Base-by-base conservation (phyloP, 2,888 invertebrate species). In the Mycalesis mineus region DNA sequence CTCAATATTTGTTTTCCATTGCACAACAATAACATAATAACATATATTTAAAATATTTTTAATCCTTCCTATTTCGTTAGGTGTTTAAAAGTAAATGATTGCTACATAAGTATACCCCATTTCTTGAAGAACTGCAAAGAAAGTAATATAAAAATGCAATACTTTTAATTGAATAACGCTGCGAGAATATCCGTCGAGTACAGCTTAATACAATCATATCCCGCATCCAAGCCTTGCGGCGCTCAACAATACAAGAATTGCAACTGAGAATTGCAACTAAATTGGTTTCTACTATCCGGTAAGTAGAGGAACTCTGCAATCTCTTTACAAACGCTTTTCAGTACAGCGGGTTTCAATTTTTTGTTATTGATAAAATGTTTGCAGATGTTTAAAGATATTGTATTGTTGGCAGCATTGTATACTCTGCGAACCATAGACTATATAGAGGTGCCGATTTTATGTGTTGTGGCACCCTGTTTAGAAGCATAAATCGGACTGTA, bases 141-240 rank as follows among this genome's bases (percentile, higher is more conserved):
- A 22, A 42, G 28, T n/a, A 42, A 42, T 42, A 22, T n/a, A 22
- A 5, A 11, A 7, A 9, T 31, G 45, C 14, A 45, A 29, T 45
- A 14, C 28, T 45, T 45, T 45, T 45, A 45, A 45, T 45, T 14
- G 29, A 45, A 45, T 29, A 45, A 45, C 1, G 7, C 13, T 28
- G 9, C 42, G 42, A 31, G 45, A 45, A 36, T 33, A 13, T 33
- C 48, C 17, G n/a, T 15, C 36, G 36, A 48, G 31, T 48, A 48
- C 22, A 48, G 7, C 22, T 48, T 8, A 17, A 36, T 48, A 37
- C 17, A 36, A 48, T 45, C 29, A 14, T 45, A 45, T 7, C 11
- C 50, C 28, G 50, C 50, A 39, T 29, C 28, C 39, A 50, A 39
- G 39, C 39, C 39, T 50, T 39, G 39, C 50, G 39, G 50, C 50